Evolutionary conservation across 37 sponge, comb jelly and placozoan genomes (phyloP).

Genomic region (Petrosia ficiformis): DNA sequence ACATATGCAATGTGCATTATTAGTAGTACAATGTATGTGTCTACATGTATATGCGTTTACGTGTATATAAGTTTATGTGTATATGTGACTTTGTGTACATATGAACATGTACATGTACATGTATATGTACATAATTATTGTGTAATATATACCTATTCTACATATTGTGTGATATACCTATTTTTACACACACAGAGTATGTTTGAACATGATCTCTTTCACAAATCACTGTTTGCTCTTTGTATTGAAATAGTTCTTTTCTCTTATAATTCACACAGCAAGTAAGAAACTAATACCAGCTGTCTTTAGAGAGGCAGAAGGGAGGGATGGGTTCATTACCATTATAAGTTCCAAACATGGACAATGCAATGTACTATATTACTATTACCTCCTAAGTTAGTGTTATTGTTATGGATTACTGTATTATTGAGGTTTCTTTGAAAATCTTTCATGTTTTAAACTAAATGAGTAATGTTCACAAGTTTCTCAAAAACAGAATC

Average conservation of each 20-base stretch:
- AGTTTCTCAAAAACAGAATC: too few relatives aligned
- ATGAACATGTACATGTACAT: neutral
- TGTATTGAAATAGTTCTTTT: slow-evolving; percentile 72
- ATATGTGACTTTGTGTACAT: neutral
- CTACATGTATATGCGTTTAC: too few relatives aligned
- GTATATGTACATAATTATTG: neutral
- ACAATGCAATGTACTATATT: too few relatives aligned
- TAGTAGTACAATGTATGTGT: neutral
- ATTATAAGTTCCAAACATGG: too few relatives aligned
- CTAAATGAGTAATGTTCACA: too few relatives aligned
- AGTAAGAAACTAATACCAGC: slow-evolving; percentile 2
- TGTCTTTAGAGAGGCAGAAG: too few relatives aligned
- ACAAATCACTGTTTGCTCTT: slow-evolving; percentile 80
- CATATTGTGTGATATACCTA: too few relatives aligned
- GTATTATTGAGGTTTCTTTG: too few relatives aligned
- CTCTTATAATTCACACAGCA: slow-evolving; percentile 79
- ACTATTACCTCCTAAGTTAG: too few relatives aligned
- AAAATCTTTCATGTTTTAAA: too few relatives aligned
- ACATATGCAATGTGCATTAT: neutral
- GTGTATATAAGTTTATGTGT: neutral
- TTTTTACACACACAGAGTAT: slow-evolving; percentile 56
- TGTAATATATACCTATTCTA: too few relatives aligned
- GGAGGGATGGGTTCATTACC: too few relatives aligned
- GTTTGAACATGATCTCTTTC: slow-evolving; percentile 68
- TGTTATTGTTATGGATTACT: neutral